Base-by-base conservation (phyloP, 2,113 vertebrate species). In the Gnathonemus echidnorhynchus region DNA sequence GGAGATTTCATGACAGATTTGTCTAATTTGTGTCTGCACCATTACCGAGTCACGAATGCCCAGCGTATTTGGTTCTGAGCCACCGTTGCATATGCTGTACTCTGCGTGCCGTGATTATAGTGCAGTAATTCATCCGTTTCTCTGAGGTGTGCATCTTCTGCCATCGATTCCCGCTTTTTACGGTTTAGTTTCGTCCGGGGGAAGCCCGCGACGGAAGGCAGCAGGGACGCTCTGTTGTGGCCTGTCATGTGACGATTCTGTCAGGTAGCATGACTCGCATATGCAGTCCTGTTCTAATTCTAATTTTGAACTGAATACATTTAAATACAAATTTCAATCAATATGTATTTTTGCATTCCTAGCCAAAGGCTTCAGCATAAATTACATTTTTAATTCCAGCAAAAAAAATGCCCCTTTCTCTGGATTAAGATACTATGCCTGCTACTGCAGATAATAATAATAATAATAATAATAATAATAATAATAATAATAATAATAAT, bases 301-400 rank as follows among this genome's bases (percentile, higher is more conserved):
- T 80, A 35, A 80, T 80, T 80, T 80, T 80, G 74, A 80, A 80
- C 74, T 39, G 74, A 80, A 80, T 80, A 42, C 74, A 80, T 80
- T 80, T 80, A 80, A 80, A 80, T 80, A 80, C 74, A 80, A 80
- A 80, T 80, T 80, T 80, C 31, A 80, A 80, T 42, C 74, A 42
- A 80, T 80, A 42, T 80, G 74, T 80, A 80, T 80, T 80, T 80
- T 80, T 80, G 74, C 74, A 80, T 80, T 42, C 35, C 35, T 80
- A 42, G 74, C 74, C 74, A 39, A 80, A 80, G 74, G 74, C 13
- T 80, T 80, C 74, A 19, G 74, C 74, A 80, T 80, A 80, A 80
- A 39, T 80, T 80, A 80, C 13, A 80, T 19, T 80, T 19, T 80
- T 42, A 80, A 80, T 80, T 80, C 74, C 35, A 39, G 35, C 74